Evolutionary conservation across 2,113 vertebrate genomes (phyloP).

Genomic region (Mormoops blainvillei): DNA sequence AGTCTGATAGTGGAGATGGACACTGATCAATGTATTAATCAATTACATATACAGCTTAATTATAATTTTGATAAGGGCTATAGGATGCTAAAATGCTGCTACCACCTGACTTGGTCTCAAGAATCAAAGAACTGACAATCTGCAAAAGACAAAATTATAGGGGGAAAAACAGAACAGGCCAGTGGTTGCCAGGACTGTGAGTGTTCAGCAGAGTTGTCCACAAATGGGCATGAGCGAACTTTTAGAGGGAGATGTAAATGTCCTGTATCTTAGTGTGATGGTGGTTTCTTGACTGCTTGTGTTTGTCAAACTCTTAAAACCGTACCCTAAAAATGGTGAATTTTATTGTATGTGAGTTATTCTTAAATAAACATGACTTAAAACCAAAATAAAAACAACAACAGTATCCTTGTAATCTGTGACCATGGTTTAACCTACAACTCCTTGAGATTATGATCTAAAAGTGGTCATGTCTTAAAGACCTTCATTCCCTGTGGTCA

Average conservation of each 20-base stretch:
- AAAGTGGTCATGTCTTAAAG: neutral
- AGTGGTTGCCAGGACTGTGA: neutral
- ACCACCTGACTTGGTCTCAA: neutral
- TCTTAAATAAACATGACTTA: conserved; percentile 1
- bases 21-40: neutral
- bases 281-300: neutral
- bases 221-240: neutral
- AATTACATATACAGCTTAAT: neutral
- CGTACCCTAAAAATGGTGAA: neutral
- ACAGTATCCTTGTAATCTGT: neutral
- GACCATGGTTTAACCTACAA: neutral
- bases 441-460: neutral
- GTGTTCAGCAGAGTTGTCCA: neutral
- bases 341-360: neutral
- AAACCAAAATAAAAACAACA: neutral
- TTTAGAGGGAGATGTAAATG: neutral
- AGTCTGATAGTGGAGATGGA: neutral
- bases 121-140: neutral
- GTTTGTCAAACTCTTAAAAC: neutral
- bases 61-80: neutral
- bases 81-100: neutral
- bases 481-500: neutral
- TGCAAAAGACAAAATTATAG: neutral
- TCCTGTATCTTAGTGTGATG: neutral
- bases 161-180: neutral